Percentiles rank a stretch among this genome's conserved stretches.
Conservation (phyloP, 30 jellyfish, hydroid and myxozoan genomes). For the Aurelia sp. region DNA sequence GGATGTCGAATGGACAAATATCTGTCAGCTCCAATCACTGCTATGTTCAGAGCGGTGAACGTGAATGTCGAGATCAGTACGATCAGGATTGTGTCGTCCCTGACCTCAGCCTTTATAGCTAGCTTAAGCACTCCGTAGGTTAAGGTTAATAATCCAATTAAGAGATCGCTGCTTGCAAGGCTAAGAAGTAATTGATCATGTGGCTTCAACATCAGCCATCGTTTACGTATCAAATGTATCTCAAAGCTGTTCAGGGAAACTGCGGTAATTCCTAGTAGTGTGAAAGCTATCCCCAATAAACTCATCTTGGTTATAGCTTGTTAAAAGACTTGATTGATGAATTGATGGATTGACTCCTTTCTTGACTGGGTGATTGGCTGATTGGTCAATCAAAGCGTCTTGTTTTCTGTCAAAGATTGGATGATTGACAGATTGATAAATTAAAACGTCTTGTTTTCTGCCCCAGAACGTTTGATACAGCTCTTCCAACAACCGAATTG, state of each 20-base stretch:
- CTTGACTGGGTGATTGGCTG: too few relatives aligned
- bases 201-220: conserved; percentile 15
- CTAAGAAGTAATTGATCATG: conserved; percentile 47
- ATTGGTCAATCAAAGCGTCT: too few relatives aligned
- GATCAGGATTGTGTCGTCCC: neutral
- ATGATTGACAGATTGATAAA: too few relatives aligned
- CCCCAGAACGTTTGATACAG: too few relatives aligned
- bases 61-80: conserved; percentile 6
- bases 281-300: neutral
- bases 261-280: conserved; percentile 6
- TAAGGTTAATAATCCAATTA: conserved; percentile 11
- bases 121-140: conserved; percentile 19
- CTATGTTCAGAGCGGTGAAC: conserved; percentile 28
- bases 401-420: too few relatives aligned
- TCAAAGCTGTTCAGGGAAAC: conserved; percentile 30
- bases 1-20: conserved; percentile 44
- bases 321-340: too few relatives aligned
- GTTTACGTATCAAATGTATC: conserved; percentile 5
- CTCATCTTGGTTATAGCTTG: neutral
- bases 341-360: too few relatives aligned
- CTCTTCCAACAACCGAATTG: too few relatives aligned
- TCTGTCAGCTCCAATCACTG: conserved; percentile 58
- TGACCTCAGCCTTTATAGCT: neutral
- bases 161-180: conserved; percentile 53
- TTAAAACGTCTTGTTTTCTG: too few relatives aligned